phyloP scores from a whole-genome alignment of 2,113 vertebrate species.

The Lycaon pictus region DNA sequence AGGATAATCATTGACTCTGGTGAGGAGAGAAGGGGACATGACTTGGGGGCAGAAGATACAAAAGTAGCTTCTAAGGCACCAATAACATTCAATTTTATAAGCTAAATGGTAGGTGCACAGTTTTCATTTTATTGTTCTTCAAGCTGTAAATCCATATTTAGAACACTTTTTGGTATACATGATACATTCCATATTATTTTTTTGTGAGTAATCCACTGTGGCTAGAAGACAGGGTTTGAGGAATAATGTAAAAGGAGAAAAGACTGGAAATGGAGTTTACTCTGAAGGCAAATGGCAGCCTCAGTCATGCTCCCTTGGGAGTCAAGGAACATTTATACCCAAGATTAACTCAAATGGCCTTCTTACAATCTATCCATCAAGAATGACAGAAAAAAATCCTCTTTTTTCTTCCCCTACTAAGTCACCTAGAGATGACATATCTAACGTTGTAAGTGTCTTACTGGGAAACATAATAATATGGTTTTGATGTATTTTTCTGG shows the following conservation, averaged over 20 bases:
- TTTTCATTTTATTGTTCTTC: constrained; percentile 46
- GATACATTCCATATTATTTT: background rate
- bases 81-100: background rate
- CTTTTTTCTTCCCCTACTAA: constrained; percentile 15
- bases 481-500: constrained; percentile 58
- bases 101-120: background rate
- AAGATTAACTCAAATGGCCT: constrained; percentile 37
- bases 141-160: background rate
- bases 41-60: background rate
- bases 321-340: background rate
- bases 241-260: background rate
- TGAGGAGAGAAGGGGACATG: background rate
- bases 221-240: background rate
- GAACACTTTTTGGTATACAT: background rate
- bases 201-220: background rate
- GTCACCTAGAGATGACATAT: constrained; percentile 36
- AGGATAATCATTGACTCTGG: background rate
- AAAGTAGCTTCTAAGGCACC: background rate
- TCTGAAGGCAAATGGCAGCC: background rate
- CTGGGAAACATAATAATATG: constrained; percentile 46
- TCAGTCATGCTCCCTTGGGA: background rate
- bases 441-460: constrained; percentile 18
- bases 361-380: constrained; percentile 49
- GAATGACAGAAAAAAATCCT: constrained; percentile 52
- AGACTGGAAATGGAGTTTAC: constrained; percentile 3